Conservation (phyloP, 64 coral and sea anemone genomes). For the Exaiptasia diaphana region DNA sequence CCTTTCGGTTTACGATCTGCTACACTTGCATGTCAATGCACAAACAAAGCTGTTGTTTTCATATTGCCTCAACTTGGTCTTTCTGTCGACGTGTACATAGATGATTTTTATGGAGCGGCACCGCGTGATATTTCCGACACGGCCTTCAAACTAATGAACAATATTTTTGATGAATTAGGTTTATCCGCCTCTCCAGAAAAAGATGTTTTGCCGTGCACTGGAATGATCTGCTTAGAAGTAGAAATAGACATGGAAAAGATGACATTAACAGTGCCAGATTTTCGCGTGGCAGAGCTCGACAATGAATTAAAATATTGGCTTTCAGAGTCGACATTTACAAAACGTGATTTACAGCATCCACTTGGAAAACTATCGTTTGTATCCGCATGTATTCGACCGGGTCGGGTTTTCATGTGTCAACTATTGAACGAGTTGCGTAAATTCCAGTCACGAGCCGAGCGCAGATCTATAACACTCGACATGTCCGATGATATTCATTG, state of each 20-base stretch:
- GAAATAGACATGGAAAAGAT: constrained; percentile 3
- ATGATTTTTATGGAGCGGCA: constrained; percentile 48
- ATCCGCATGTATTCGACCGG: constrained; percentile 37
- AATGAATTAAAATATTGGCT: neutral
- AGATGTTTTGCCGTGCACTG: neutral
- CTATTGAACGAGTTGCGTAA: constrained; percentile 11
- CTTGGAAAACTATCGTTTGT: constrained; percentile 34
- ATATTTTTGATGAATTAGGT: neutral
- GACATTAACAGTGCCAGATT: constrained; percentile 19
- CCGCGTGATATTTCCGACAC: neutral
- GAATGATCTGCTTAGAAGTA: constrained; percentile 22
- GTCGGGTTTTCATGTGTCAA: constrained; percentile 37
- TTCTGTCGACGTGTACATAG: constrained; percentile 24
- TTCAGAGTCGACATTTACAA: no score
- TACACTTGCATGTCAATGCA: constrained; percentile 41
- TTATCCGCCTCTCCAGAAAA: neutral
- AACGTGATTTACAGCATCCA: constrained; percentile 7
- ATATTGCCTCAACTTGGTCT: constrained; percentile 27
- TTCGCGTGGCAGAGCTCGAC: neutral
- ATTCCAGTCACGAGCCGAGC: neutral
- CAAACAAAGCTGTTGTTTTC: constrained; percentile 32
- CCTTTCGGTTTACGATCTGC: constrained; percentile 55
- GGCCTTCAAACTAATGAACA: neutral
- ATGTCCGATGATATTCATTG: constrained; percentile 16
- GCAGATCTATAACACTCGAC: neutral